A percentile compares a stretch with the other conserved stretches of the same genome.
Evolutionary conservation across 2,888 invertebrate species (phyloP).

Genomic region (Megastigmus dorsalis): DNA sequence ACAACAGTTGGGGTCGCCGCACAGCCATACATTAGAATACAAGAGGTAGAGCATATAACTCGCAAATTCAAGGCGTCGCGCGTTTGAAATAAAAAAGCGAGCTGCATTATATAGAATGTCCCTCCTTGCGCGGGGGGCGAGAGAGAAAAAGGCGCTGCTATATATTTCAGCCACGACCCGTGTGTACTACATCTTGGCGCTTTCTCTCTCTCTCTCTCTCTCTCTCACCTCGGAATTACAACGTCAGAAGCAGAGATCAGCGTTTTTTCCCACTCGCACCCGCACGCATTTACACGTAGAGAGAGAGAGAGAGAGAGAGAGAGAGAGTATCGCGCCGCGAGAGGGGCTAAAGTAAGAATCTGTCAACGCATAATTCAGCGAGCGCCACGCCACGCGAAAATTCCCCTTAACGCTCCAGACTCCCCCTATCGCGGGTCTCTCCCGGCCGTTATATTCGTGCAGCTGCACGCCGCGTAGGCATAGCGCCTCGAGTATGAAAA

Average conservation of each 20-base stretch:
- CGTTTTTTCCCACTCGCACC: background rate
- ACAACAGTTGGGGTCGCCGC: too few relatives aligned
- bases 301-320: too few relatives aligned
- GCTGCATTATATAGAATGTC: background rate
- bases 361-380: conserved; percentile 9
- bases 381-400: background rate
- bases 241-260: background rate
- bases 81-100: background rate
- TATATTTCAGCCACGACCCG: background rate
- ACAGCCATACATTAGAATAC: too few relatives aligned
- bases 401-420: background rate
- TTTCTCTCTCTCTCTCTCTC: conserved; percentile 5
- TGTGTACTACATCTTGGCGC: background rate
- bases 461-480: background rate
- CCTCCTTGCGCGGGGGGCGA: background rate
- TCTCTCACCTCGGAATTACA: conserved; percentile 11
- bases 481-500: conserved; percentile 5
- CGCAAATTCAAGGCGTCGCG: too few relatives aligned
- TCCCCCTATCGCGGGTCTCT: too few relatives aligned
- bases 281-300: too few relatives aligned
- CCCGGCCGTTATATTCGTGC: too few relatives aligned
- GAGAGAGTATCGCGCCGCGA: too few relatives aligned
- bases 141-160: too few relatives aligned
- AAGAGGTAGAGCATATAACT: too few relatives aligned
- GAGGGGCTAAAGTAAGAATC: background rate